Base-by-base conservation (phyloP, 1,140 invertebrate genomes). In the Pachypeltis micranthus region DNA sequence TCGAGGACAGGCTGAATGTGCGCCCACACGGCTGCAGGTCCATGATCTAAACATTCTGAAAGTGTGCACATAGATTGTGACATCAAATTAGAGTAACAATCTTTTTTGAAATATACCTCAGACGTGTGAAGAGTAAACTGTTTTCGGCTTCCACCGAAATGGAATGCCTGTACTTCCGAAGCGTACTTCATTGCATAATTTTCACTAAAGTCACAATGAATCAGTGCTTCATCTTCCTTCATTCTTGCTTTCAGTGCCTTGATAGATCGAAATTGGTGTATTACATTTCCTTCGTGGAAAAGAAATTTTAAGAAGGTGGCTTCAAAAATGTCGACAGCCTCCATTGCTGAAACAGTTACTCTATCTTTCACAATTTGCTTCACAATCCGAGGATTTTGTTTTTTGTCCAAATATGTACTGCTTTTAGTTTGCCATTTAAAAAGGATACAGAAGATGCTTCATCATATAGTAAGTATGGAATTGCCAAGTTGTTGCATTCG, bases 401-500 rank as follows among this genome's bases (percentile, higher is more conserved):
- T 61, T 61, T 61, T 61, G 16, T 47, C 24, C 2, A 19, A 44
- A 47, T 23, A 61, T 0, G 21, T 61, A 28, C 26, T 39, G 16
- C 24, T 61, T 61, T 28, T 39, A 10, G 34, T 39, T 39, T 39
- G 34, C 34, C 34, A 39, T n/a, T 39, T 39, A n/a, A 10, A 10
- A 39, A 10, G n/a, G 34, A n/a, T 39, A n/a, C 7, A 10, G 7
- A 39, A 10, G 34, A n/a, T n/a, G 34, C 44, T 19, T 61, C 16
- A 10, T 65, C 34, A 54, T 56, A 29, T 44, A 63, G 44, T 28
- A 34, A 12, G 26, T 64, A 63, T 23, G 27, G 39, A n/a, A 64
- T 44, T 44, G 26, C 19, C 21, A 26, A 47, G 29, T 64, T 16
- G 23, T 59, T 57, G 34, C 54, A 64, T 65, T 29, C 28, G 21